These are phyloP conservation scores for Drosophila aldrichi DNA, from an alignment of 2,888 invertebrate species.

Conservation along the genomic window DNA sequence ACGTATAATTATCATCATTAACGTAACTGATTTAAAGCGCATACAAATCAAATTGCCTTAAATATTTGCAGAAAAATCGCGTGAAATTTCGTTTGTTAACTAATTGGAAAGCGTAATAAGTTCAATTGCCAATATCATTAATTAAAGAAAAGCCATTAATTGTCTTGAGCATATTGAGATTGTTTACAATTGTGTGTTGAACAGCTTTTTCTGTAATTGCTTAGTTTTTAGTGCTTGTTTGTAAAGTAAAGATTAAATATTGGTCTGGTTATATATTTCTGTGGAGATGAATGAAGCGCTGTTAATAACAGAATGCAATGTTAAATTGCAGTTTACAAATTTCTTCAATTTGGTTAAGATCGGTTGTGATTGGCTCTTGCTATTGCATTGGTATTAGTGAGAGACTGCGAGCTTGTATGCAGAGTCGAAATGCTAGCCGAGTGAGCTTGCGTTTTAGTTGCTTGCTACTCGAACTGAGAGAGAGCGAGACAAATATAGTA, in stretches of 20 bases:
- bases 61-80: neutral
- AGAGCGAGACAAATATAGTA: too few relatives aligned
- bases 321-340: too few relatives aligned
- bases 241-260: neutral
- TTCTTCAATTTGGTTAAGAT: neutral
- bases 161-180: neutral
- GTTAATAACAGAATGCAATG: too few relatives aligned
- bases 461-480: too few relatives aligned
- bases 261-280: too few relatives aligned
- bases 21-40: constrained; percentile 20
- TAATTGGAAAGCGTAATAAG: neutral
- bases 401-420: too few relatives aligned
- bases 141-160: neutral
- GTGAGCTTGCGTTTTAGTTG: too few relatives aligned
- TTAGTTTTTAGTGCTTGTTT: neutral
- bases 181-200: neutral
- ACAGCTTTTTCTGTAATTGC: neutral
- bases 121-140: neutral
- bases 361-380: neutral
- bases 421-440: too few relatives aligned
- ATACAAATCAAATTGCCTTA: neutral
- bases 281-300: too few relatives aligned
- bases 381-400: too few relatives aligned
- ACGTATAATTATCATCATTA: constrained; percentile 44
- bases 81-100: neutral